Evolutionary conservation across 92 coral and sea anemone species (phyloP).

Genomic region (Micromussa lordhowensis): DNA sequence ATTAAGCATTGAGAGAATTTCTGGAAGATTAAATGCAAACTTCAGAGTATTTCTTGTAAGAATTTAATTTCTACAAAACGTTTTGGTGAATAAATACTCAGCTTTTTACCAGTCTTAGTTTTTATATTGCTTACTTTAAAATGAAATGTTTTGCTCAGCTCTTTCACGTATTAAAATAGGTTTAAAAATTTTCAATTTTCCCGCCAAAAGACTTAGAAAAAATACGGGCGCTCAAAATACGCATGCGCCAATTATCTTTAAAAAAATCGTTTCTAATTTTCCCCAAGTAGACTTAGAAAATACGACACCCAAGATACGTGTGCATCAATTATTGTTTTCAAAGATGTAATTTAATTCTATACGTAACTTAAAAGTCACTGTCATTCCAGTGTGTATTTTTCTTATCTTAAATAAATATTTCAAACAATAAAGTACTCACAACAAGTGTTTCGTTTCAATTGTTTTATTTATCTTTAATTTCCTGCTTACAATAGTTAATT

Average conservation of each 20-base stretch:
- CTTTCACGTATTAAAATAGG: background rate
- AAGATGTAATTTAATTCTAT: background rate
- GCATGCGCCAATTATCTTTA: too few relatives aligned
- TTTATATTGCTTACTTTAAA: background rate
- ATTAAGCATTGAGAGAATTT: background rate
- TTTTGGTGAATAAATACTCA: background rate
- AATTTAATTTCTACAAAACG: background rate
- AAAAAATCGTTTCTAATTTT: too few relatives aligned
- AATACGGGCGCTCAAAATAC: too few relatives aligned
- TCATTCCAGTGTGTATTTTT: too few relatives aligned
- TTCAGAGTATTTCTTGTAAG: background rate
- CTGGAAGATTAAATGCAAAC: background rate
- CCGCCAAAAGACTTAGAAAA: too few relatives aligned
- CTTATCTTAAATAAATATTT: too few relatives aligned
- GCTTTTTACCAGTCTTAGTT: background rate
- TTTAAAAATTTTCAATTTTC: background rate
- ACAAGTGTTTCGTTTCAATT: too few relatives aligned
- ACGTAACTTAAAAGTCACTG: background rate
- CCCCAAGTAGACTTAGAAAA: too few relatives aligned
- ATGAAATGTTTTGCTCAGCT: background rate
- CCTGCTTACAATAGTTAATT: background rate
- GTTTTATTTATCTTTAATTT: too few relatives aligned
- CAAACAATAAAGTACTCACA: too few relatives aligned
- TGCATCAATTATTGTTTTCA: background rate
- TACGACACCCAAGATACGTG: background rate